Base-by-base conservation (phyloP, 2,113 vertebrate genomes). In the Lampris incognitus region DNA sequence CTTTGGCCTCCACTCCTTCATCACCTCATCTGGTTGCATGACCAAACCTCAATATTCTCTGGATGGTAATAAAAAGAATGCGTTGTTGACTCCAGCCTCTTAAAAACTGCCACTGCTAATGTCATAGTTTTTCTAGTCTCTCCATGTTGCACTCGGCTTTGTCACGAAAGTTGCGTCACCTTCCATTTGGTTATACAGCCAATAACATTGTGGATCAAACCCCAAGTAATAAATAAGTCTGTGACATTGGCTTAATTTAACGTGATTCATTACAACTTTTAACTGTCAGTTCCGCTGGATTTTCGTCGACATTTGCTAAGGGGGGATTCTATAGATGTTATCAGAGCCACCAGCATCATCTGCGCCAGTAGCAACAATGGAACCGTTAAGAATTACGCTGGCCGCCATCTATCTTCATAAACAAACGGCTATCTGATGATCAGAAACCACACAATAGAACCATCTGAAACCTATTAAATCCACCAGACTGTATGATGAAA, bases 391-490 rank as follows among this genome's bases (percentile, higher is more conserved):
- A 10, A 59, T 69, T 51, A 67, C 8, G 10, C 55, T 75, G 74
- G 66, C 79, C 48, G 9, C 39, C 48, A 64, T 82, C 41, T 78
- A 62, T 86, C 50, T 76, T 61, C 8, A 66, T 86, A 83, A 81
- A 65, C 75, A 50, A 37, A 49, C 1, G 5, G 9, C 55, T 73
- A n/a, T 56, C 56, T 64, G 55, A 6, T 71, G 52, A 77, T 72
- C 56, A 42, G 63, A 67, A 59, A 74, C 66, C 11, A 76, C 66
- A 61, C 44, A 51, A 39, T 39, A 50, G 52, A 68, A 55, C 61
- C 90, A 92, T 90, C 85, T 92, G 90, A 93, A 85, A 83, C 66
- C 71, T 54, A 87, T 93, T 86, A 87, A 44, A 65, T 58, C 66
- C 55, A n/a, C 72, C 6, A 60, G 70, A n/a, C 40, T 13, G 24